Base-by-base conservation (phyloP, 2,797 vertebrate species). In the Artibeus jamaicensis region DNA sequence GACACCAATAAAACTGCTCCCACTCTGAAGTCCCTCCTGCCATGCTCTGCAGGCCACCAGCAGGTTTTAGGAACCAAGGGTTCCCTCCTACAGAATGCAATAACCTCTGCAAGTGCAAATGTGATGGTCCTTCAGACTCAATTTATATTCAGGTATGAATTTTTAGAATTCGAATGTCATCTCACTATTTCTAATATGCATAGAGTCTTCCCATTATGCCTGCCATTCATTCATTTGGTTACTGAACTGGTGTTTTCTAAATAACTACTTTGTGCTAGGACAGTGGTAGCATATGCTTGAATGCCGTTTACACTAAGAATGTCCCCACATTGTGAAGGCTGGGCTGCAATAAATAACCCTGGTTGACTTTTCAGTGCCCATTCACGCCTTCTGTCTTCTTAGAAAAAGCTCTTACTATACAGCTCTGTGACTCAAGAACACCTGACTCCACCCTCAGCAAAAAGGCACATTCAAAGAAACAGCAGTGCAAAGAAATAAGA, bases 321-420 rank as follows among this genome's bases (percentile, higher is more conserved):
- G 22, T 39, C 22, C 18, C 29, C 55, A 14, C 11, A n/a, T n/a
- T n/a, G 18, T 70, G 70, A 71, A 21, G 2, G 7, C 2, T 10
- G 44, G 32, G 12, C 8, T 62, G 6, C 44, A 50, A 82, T 3
- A 32, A 11, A 48, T 2, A n/a, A 9, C 37, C 21, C 10, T 1
- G 5, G 21, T 2, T 76, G n/a, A 46, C 0, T 84, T 42, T 44
- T 85, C n/a, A 79, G 9, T 5, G 3, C 22, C 22, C 6, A 34
- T 34, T 1, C 2, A 22, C 48, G n/a, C 18, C 32, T 46, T 2
- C n/a, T 21, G 42, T 10, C 24, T 42, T 22, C 24, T 44, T 37
- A 21, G 44, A 14, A 50, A 21, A 73, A 34, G 19, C 26, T 50
- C 11, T 68, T 0, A 2, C 0, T 5, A 1, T 11, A 14, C 2